Evolutionary conservation across 2,797 vertebrate genomes (phyloP), one percentile per base, ranked within the genome.

Genomic region (Amphiprion clarkii): DNA sequence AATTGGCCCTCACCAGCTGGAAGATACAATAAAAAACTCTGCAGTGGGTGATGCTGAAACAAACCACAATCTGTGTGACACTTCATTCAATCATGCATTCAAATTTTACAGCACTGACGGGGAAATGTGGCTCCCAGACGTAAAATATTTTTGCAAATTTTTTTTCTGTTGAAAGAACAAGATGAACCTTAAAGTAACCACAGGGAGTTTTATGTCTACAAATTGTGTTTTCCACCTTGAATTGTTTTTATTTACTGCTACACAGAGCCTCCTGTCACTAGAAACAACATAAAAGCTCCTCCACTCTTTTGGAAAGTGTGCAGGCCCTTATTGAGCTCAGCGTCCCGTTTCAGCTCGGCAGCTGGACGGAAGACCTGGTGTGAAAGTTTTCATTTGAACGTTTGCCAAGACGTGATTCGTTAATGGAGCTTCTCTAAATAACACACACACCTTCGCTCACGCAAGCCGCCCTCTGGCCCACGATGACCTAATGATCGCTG

Each of bases 381-480:
- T 81, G 74, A 87, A 70, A 69, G 67, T 76, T 83, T 76, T 27
- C 62, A 79, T 69, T 72, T 88, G 84, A 84, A 75, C 21, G 0
- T 1, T n/a, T 64, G 80, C 84, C 86, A 87, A 67, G 55, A 55
- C 11, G 19, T 75, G 85, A 81, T 85, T 88, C 75, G 79, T 87
- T 78, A 86, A 82, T 74, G 40, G 67, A 42, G 75, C 75, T 75
- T 85, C 69, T 88, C 82, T 79, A 78, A 88, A 88, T 75, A 82
- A 89, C 73, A 85, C 25, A 16, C 52, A 29, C 54, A 56, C 54
- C 54, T 76, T 51, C 75, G 61, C 84, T 56, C 84, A 89, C 58
- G 54, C 85, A 78, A 67, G 73, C 51, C 1, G 17, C 76, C 73
- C 49, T 40, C 23, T 74, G 79, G 71, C 74, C 76, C 56, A 53